Conservation (phyloP, 1,140 invertebrate species). For the Papilio xuthus region DNA sequence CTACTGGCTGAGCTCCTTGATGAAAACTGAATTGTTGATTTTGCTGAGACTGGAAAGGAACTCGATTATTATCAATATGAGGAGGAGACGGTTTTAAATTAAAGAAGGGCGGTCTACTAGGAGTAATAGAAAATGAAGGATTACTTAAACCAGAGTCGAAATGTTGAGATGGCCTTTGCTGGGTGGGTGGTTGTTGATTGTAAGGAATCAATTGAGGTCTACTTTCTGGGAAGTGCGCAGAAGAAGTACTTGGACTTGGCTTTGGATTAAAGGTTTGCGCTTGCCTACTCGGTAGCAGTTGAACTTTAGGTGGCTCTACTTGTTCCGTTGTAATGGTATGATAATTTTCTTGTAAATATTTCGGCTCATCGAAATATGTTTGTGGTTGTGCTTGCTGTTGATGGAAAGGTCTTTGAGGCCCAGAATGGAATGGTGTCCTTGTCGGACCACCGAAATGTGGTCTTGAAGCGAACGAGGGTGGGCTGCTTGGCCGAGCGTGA, state of each 20-base stretch:
- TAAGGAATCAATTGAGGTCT: slow-evolving; percentile 66
- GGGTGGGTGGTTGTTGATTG: slow-evolving; percentile 65
- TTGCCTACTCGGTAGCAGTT: slow-evolving; percentile 62
- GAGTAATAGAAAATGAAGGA: slow-evolving; percentile 55
- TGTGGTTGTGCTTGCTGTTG: slow-evolving; percentile 64
- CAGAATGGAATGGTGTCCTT: slow-evolving; percentile 67
- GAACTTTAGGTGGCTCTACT: slow-evolving; percentile 71
- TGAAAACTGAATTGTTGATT: slow-evolving; percentile 76
- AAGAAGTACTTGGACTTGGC: slow-evolving; percentile 62
- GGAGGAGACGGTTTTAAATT: slow-evolving; percentile 80
- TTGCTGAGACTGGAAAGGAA: slow-evolving; percentile 68
- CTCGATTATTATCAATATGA: slow-evolving; percentile 73
- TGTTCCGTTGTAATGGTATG: slow-evolving; percentile 80
- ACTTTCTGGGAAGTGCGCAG: slow-evolving; percentile 60
- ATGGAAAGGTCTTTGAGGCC: slow-evolving; percentile 75
- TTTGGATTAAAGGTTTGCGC: slow-evolving; percentile 65
- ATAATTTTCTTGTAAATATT: slow-evolving; percentile 81
- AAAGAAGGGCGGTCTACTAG: slow-evolving; percentile 71
- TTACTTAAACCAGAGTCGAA: slow-evolving; percentile 71
- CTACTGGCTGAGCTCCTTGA: slow-evolving; percentile 60
- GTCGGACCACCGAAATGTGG: slow-evolving; percentile 68
- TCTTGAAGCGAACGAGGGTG: slow-evolving; percentile 59
- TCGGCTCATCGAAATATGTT: slow-evolving; percentile 76
- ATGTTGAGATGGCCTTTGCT: slow-evolving; percentile 66
- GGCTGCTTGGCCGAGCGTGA: slow-evolving; percentile 58